These are phyloP conservation scores for Zosterops lateralis DNA, from an alignment of 2,113 vertebrate species.

Conservation along the genomic window DNA sequence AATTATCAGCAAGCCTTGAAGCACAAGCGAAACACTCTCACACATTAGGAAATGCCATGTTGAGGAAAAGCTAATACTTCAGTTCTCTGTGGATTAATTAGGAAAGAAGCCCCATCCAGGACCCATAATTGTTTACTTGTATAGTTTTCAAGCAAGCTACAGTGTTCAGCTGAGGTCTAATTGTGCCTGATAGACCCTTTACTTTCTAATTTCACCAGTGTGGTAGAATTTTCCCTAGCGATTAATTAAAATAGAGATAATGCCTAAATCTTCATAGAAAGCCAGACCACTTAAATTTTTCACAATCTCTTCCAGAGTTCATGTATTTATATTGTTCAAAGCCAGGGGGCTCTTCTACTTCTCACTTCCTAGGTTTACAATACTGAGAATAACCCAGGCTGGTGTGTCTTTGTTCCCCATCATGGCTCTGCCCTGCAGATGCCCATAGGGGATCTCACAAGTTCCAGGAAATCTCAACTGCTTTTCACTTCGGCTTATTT, in stretches of 20 bases:
- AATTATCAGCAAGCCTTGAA: not conserved
- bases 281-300: conserved; percentile 59
- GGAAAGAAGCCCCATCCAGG: conserved; percentile 63
- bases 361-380: conserved; percentile 47
- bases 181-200: conserved; percentile 89
- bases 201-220: conserved; percentile 76
- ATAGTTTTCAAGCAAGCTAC: conserved; percentile 78
- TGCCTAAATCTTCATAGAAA: conserved; percentile 59
- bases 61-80: conserved; percentile 39
- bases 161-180: conserved; percentile 81
- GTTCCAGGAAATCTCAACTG: conserved; percentile 14
- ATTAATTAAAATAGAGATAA: conserved; percentile 85
- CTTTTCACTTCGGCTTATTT: conserved; percentile 21
- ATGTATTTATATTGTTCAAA: conserved; percentile 36
- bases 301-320: not conserved
- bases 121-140: conserved; percentile 86
- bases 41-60: not conserved
- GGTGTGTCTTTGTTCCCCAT: not conserved
- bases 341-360: not conserved
- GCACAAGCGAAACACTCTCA: not conserved
- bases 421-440: not conserved
- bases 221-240: conserved; percentile 74
- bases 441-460: not conserved
- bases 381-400: conserved; percentile 19
- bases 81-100: conserved; percentile 82